Conservation (phyloP, 2,888 invertebrate species). For the Cheilosia urbana region DNA sequence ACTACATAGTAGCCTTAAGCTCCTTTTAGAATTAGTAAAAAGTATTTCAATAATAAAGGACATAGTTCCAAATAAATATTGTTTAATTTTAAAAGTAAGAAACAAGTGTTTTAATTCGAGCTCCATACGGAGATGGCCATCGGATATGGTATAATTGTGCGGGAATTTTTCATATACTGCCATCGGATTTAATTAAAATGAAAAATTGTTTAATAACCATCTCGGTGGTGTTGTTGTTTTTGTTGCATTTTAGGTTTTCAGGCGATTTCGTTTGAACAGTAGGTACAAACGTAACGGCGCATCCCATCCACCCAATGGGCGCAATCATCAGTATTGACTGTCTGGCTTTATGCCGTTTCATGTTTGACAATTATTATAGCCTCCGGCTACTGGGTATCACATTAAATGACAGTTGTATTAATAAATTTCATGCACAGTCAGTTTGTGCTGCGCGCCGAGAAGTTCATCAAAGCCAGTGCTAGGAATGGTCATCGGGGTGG, state of each 20-base stretch:
- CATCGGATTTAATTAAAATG: conserved; percentile 77
- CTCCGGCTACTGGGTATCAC: conserved; percentile 43
- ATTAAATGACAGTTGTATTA: conserved; percentile 70
- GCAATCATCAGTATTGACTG: conserved; percentile 19
- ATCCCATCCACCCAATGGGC: background rate
- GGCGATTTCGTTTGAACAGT: background rate
- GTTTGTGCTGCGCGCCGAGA: background rate
- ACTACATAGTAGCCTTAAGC: too few species aligned
- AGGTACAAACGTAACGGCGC: background rate
- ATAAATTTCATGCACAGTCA: conserved; percentile 61
- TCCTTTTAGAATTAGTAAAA: too few species aligned
- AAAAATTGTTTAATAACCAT: conserved; percentile 76
- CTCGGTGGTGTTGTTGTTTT: conserved; percentile 13
- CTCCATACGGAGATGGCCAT: conserved; percentile 69
- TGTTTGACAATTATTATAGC: conserved; percentile 63
- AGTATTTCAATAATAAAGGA: too few species aligned
- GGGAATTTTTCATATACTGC: conserved; percentile 72
- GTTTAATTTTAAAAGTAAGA: too few species aligned
- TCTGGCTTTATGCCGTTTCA: conserved; percentile 43
- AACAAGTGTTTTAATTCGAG: too few species aligned
- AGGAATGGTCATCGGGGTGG: conserved; percentile 5
- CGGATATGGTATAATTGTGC: conserved; percentile 76
- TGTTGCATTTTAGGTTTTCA: conserved; percentile 34
- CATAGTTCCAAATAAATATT: too few species aligned
- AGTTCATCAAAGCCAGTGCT: conserved; percentile 51